Base-by-base conservation (phyloP, 2,113 vertebrate species). In the Lynx canadensis region DNA sequence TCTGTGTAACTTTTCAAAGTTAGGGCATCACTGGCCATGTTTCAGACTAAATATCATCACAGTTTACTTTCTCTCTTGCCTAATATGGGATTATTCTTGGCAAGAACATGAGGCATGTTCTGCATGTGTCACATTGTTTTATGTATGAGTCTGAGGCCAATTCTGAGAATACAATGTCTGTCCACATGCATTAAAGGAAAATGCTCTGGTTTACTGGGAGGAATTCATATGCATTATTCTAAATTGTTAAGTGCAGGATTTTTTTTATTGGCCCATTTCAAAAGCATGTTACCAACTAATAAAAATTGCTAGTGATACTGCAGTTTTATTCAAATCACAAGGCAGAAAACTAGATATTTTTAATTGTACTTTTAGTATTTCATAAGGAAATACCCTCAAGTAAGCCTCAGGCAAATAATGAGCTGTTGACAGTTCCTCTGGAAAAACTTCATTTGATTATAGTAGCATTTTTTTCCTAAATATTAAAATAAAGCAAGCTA, bases 401-500 rank as follows among this genome's bases (percentile, higher is more conserved):
- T 96, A 97, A 98, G 84, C 94, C 69, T 95, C 21, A 36, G 88
- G 96, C 36, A 91, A 95, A 96, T 23, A 52, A 78, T 74, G 69
- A 80, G 63, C 65, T 94, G 0, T 93, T 97, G 86, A 97, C 31
- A 86, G 8, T 52, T 91, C 60, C 45, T 97, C 48, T 79, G 74
- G 69, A 89, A 97, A 89, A 92, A 83, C 33, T 0, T 8, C 33
- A 45, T 96, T 97, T 82, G 57, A 90, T 84, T 94, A 41, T 4
- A 97, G 66, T n/a, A 60, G 23, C 31, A 48, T 55, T 71, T 87
- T 92, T 60, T 38, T 94, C 36, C 50, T 95, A 97, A 88, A 95
- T 95, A 97, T 96, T 96, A 90, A 97, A 94, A 95, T 38, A 68
- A 96, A 94, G 14, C 19, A 95, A 92, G 18, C 11, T 71, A 82